Conservation (phyloP, 2,797 vertebrate genomes). For the Tamandua tetradactyla region DNA sequence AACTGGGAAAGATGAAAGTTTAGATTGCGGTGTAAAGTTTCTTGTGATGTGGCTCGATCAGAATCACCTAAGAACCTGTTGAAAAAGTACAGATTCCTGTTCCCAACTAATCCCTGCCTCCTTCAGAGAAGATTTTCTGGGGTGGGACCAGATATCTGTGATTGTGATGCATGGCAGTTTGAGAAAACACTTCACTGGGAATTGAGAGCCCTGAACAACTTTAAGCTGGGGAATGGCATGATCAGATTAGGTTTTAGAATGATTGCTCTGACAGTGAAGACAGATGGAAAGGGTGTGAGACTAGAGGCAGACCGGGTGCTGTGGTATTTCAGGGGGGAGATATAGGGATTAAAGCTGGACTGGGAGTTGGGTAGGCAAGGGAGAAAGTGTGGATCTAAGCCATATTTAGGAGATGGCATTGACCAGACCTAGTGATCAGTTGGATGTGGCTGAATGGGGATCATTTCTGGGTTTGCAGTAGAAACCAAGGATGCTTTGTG, state of each 20-base stretch:
- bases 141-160: neutral
- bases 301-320: neutral
- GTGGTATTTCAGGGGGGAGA: neutral
- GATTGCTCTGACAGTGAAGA: neutral
- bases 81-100: neutral
- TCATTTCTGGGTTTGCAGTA: neutral
- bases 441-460: neutral
- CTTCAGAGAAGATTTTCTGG: neutral
- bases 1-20: neutral
- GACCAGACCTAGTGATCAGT: neutral
- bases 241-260: neutral
- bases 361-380: fast-evolving
- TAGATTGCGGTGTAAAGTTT: neutral
- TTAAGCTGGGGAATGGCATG: too few relatives aligned
- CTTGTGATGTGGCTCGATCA: neutral
- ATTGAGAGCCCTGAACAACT: neutral
- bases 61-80: neutral
- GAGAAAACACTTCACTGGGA: neutral
- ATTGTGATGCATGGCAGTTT: neutral
- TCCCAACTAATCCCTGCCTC: neutral
- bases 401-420: neutral
- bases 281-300: neutral
- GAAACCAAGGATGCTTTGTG: neutral
- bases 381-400: neutral
- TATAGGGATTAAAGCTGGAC: neutral